Evolutionary conservation across 2,797 vertebrate species (phyloP), one percentile per base, ranked within the genome.

Genomic region (Cynopterus sphinx): DNA sequence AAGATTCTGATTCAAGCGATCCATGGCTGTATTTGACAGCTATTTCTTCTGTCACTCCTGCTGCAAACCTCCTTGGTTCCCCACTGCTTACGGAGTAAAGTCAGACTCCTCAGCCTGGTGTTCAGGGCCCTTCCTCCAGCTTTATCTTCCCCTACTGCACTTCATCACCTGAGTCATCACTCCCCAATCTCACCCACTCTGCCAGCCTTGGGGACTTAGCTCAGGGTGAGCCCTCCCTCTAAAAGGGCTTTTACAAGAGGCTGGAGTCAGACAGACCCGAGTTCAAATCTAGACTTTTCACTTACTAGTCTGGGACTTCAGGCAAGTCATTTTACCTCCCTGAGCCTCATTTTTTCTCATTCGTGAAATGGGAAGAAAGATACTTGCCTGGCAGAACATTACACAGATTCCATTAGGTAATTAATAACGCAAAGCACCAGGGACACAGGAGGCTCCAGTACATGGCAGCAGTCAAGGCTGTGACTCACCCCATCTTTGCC

Each of bases 261-360:
- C 74, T 16, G 9, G 75, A 90, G 90, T 90, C 11, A 73, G 91
- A 81, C 53, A 55, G 84, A 91, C 61, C 70, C 13, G 3, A 63
- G 49, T 79, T 93, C 49, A 74, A 63, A 59, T 89, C 28, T 89
- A 85, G 33, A 51, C 43, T 79, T 75, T 85, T 82, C 13, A 59
- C 78, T 91, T 81, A 36, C 33, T 65, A 61, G 75, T 71, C 73
- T 79, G 79, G 79, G 33, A 84, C 78, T 49, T 85, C 78, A 70
- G 94, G 57, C 75, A 94, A 95, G 59, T 96, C 84, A 87, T 61
- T 91, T 71, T 73, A 36, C 51, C 88, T 96, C 49, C 90, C 94
- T 89, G 92, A 93, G 92, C 94, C 95, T 97, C 79, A 7, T 83
- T 78, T 86, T 95, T 68, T 83, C 78, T 96, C 75, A 43, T 93